phyloP scores from a whole-genome alignment of 2,797 vertebrate species.

The Lepus townsendii region DNA sequence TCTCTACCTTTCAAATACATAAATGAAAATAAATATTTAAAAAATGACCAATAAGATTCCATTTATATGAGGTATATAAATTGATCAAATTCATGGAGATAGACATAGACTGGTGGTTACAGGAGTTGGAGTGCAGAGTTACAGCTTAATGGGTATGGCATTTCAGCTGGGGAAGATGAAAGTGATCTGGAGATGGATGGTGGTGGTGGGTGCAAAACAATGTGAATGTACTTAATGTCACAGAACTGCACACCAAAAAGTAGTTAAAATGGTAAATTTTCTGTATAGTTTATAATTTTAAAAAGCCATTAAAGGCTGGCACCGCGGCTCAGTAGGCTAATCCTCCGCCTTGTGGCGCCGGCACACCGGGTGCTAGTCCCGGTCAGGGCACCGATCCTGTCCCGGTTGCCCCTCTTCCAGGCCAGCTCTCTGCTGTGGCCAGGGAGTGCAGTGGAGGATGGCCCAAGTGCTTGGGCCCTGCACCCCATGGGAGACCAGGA shows the following conservation, averaged over 20 bases:
- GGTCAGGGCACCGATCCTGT: too few species aligned
- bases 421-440: too few species aligned
- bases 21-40: too few species aligned
- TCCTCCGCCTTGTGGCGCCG: too few species aligned
- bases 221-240: background rate
- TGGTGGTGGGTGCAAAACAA: background rate
- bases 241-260: background rate
- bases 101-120: background rate
- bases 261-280: background rate
- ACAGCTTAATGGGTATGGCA: background rate
- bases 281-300: conserved; percentile 29
- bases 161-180: background rate
- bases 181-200: background rate
- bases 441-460: too few species aligned
- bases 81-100: background rate
- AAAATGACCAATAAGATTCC: background rate
- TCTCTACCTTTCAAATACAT: too few species aligned
- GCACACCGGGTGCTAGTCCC: too few species aligned
- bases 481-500: too few species aligned
- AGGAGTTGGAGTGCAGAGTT: background rate
- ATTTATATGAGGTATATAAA: background rate
- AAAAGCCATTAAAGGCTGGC: background rate
- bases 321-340: too few species aligned
- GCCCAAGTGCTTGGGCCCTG: too few species aligned
- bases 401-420: too few species aligned